Base-by-base conservation (phyloP, 2,797 vertebrate genomes). In the Astyanax mexicanus region DNA sequence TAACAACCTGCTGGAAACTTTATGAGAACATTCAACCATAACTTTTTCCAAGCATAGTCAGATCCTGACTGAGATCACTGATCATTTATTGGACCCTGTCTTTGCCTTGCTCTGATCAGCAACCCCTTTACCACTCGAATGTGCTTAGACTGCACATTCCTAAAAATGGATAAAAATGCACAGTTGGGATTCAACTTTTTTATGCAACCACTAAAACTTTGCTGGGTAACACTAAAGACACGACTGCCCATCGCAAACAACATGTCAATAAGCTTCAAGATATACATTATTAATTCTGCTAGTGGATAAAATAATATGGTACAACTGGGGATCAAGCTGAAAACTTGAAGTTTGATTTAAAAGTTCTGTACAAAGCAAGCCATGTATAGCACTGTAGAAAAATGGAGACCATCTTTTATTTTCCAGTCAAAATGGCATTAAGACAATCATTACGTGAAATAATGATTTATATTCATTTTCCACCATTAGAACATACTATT, bases 91-190 rank as follows among this genome's bases (percentile, higher is more conserved):
- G 23, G 29, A 32, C 29, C 32, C 29, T 32, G 5, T n/a, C n/a
- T 5, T 32, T 32, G 15, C 45, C 44, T 44, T 67, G 27, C 21
- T 49, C 23, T 27, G 75, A 58, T 40, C 7, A 21, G 75, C 27
- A 37, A 66, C 8, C 67, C 45, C 35, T 62, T 23, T 51, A 3
- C 1, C 40, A 25, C 35, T n/a, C 23, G 25, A 19, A 57, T 67
- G 19, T 69, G 10, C 12, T 76, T n/a, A 62, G 23, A 42, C n/a
- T 75, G 64, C 73, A 58, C 55, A 51, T 27, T 68, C n/a, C 32
- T 69, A 17, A 32, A 19, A 13, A 55, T 19, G n/a, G n/a, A 6
- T 65, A n/a, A 32, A 70, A 37, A 42, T 62, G 32, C 3, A 35
- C n/a, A 13, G 10, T 17, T 32, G 4, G n/a, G n/a, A 57, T 52